Conservation (phyloP, 2,888 invertebrate species). For the Drosophila antonietae region DNA sequence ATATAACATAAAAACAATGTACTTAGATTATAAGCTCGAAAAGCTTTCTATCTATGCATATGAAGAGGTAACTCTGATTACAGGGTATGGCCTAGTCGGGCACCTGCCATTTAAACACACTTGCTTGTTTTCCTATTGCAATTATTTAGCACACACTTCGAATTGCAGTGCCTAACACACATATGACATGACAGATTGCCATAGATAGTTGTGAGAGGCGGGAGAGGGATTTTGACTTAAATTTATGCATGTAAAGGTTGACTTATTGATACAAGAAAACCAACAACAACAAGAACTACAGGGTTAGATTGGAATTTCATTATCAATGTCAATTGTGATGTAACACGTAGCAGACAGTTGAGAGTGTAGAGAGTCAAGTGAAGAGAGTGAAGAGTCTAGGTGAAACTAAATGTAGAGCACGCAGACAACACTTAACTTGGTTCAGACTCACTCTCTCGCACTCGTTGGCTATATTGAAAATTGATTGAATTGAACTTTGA, state of each 20-base stretch:
- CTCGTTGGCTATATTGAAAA: constrained; percentile 52
- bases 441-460: constrained; percentile 8
- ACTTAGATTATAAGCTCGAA: not conserved
- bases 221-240: constrained; percentile 13
- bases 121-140: constrained; percentile 35
- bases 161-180: constrained; percentile 16
- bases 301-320: constrained; percentile 66
- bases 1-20: no score
- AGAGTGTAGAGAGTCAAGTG: not conserved
- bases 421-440: constrained; percentile 46
- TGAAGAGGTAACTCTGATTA: not conserved
- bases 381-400: not conserved
- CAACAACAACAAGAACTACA: constrained; percentile 10
- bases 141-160: constrained; percentile 50
- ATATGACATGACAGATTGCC: constrained; percentile 72
- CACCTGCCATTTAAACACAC: not conserved
- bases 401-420: constrained; percentile 16
- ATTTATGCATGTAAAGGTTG: constrained; percentile 64
- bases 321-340: constrained; percentile 73
- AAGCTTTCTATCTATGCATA: not conserved
- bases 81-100: not conserved
- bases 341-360: constrained; percentile 19
- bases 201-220: constrained; percentile 6
- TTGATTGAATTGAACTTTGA: constrained; percentile 79
- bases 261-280: constrained; percentile 56